Evolutionary conservation across 2,113 vertebrate species (phyloP).

Genomic region (Rissa tridactyla): DNA sequence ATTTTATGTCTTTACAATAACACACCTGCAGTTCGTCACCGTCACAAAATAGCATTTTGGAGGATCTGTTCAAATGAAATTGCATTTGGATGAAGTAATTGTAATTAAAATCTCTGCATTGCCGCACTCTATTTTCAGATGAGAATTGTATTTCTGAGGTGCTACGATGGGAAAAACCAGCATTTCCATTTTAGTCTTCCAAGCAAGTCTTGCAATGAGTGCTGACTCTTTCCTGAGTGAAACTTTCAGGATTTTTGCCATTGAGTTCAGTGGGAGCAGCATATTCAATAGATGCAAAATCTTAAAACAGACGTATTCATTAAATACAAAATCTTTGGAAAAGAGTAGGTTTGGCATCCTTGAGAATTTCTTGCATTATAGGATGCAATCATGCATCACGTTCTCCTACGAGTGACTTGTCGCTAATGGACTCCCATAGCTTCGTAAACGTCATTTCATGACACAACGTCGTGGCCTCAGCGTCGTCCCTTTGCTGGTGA

Average conservation of each 20-base stretch:
- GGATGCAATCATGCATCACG: rapidly evolving
- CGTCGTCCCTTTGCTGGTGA: background rate
- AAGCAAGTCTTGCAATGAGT: too few relatives aligned
- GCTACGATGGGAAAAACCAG: background rate
- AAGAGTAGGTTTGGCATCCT: background rate
- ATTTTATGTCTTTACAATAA: background rate
- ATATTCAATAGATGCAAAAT: rapidly evolving
- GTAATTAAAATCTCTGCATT: background rate
- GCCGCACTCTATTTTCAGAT: background rate
- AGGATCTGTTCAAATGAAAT: background rate
- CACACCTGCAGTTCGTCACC: background rate
- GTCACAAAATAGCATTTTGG: background rate
- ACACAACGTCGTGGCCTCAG: rapidly evolving
- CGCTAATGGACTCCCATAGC: background rate
- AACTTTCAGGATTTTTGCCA: background rate
- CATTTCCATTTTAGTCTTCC: background rate
- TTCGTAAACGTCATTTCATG: background rate
- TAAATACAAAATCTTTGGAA: background rate
- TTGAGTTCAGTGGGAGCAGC: background rate
- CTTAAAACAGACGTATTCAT: background rate
- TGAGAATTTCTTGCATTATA: rapidly evolving
- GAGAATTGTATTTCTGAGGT: background rate
- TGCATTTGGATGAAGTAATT: background rate
- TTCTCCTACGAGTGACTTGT: background rate
- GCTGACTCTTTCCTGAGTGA: background rate